phyloP scores from a whole-genome alignment of 2,113 vertebrate genomes.

The Motacilla tschutschensis region DNA sequence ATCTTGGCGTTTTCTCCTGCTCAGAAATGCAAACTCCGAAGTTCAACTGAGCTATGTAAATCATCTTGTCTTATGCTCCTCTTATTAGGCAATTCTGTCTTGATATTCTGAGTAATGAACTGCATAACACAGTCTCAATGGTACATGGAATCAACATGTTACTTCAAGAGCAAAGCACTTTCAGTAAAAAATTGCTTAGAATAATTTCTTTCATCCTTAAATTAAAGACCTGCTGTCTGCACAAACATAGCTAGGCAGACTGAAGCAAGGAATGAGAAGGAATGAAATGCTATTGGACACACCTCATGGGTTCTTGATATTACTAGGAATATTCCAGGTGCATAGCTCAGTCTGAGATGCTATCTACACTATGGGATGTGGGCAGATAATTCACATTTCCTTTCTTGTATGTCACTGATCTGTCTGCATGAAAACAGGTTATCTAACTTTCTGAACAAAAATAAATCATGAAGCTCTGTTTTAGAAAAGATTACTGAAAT shows the following conservation, averaged over 20 bases:
- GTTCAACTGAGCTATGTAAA: slow-evolving; percentile 54
- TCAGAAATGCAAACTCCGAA: slow-evolving; percentile 61
- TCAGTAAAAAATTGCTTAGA: slow-evolving; percentile 9
- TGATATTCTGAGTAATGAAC: slow-evolving; percentile 37
- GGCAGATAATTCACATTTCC: slow-evolving; percentile 11
- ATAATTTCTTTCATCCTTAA: slow-evolving; percentile 11
- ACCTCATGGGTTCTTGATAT: not conserved
- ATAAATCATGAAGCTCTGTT: not conserved
- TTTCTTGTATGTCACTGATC: not conserved
- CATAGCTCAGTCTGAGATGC: slow-evolving; percentile 3
- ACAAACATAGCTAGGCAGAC: not conserved
- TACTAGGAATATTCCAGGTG: not conserved
- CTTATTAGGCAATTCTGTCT: slow-evolving; percentile 44
- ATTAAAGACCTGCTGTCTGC: not conserved
- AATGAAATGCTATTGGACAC: not conserved
- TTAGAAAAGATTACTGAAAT: not conserved
- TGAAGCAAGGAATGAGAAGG: not conserved
- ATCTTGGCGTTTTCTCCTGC: slow-evolving; percentile 50
- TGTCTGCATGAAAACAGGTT: not conserved
- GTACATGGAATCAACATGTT: slow-evolving; percentile 12
- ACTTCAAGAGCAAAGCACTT: not conserved
- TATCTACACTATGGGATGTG: not conserved
- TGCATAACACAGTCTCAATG: not conserved
- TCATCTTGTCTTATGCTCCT: slow-evolving; percentile 33
- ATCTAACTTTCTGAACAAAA: slow-evolving; percentile 1